phyloP scores from a whole-genome alignment of 2,797 vertebrate genomes.

The Coreius guichenoti region DNA sequence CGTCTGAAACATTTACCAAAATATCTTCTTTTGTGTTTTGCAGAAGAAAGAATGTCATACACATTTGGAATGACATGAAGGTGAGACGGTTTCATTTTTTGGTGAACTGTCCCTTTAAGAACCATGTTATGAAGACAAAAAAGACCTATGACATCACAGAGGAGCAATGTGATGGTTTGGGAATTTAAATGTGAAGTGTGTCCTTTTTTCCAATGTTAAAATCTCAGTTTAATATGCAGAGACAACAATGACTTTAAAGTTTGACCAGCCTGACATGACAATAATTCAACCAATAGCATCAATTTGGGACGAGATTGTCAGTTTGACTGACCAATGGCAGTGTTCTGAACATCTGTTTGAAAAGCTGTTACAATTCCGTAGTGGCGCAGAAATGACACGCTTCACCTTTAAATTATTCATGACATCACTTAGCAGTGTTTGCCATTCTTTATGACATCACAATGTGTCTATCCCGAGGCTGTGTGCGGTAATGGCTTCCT shows the following conservation, averaged over 20 bases:
- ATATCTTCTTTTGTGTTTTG: background rate
- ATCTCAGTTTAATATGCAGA: background rate
- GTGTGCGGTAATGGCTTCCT: conserved; percentile 35
- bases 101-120: background rate
- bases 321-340: background rate
- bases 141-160: background rate
- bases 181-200: background rate
- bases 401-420: background rate
- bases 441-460: conserved; percentile 46
- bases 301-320: background rate
- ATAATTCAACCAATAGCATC: background rate
- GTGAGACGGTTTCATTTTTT: background rate
- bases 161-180: background rate
- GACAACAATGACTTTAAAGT: background rate
- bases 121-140: background rate
- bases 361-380: background rate
- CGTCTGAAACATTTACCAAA: background rate
- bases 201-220: background rate
- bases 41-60: background rate
- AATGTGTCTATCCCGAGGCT: conserved; percentile 30
- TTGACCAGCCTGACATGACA: background rate
- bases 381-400: background rate
- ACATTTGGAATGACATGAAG: background rate
- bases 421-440: conserved; percentile 16
- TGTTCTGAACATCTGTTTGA: background rate